A percentile compares a stretch with the other conserved stretches of the same genome.
Evolutionary conservation across 2,113 vertebrate species (phyloP).

Genomic region (Picathartes gymnocephalus): DNA sequence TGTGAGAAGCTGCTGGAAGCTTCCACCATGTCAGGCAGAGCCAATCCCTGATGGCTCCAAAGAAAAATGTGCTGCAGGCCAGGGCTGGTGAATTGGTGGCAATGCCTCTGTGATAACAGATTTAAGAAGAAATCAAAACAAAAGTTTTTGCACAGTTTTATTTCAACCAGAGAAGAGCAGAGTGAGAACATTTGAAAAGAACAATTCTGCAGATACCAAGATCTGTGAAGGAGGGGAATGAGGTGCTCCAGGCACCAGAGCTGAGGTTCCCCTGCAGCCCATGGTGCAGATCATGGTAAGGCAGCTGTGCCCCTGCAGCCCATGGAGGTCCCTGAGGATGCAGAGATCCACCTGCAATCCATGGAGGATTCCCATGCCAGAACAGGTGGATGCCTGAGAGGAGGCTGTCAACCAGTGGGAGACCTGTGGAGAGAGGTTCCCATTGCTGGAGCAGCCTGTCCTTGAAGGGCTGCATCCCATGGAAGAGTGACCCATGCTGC

Average conservation of each 20-base stretch:
- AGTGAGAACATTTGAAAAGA: not conserved
- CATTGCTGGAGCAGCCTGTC: not conserved
- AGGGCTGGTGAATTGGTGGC: not conserved
- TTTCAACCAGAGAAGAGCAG: not conserved
- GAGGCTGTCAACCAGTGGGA: not conserved
- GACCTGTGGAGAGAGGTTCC: not conserved
- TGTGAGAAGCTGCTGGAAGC: not conserved
- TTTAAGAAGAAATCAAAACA: not conserved
- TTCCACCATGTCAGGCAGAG: not conserved
- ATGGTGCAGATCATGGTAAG: not conserved
- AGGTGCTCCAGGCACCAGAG: not conserved
- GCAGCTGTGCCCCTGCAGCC: not conserved
- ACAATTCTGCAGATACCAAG: not conserved
- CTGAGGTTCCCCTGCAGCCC: not conserved
- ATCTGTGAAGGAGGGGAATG: not conserved
- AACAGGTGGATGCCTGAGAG: not conserved
- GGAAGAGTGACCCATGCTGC: not conserved
- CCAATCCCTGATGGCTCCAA: not conserved
- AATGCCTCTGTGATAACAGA: not conserved
- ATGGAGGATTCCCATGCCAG: not conserved
- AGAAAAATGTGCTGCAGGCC: not conserved
- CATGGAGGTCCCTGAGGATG: not conserved
- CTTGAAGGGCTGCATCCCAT: not conserved
- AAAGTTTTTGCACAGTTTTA: not conserved
- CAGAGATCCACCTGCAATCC: not conserved